phyloP scores from a whole-genome alignment of 2,113 vertebrate genomes.

The Thalassoma bifasciatum region DNA sequence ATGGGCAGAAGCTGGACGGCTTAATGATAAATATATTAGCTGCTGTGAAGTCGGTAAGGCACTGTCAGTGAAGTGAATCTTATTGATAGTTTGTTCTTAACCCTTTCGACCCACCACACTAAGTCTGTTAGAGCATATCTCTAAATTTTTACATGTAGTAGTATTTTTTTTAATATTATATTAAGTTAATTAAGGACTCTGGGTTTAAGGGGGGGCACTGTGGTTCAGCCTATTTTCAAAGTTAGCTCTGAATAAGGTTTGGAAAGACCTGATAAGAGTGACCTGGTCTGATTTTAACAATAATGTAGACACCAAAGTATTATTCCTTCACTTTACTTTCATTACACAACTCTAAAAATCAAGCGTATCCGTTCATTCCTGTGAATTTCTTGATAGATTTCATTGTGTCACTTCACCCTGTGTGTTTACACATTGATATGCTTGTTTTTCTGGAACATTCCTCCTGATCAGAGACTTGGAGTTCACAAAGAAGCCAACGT shows the following conservation, averaged over 20 bases:
- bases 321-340: neutral
- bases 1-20: slow-evolving; percentile 90
- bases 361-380: neutral
- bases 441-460: slow-evolving; percentile 15
- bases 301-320: neutral
- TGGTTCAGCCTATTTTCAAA: slow-evolving; percentile 5
- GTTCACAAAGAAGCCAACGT: slow-evolving; percentile 38
- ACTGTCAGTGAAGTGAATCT: too few relatives aligned
- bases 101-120: too few relatives aligned
- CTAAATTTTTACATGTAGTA: too few relatives aligned
- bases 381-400: slow-evolving; percentile 52
- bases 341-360: neutral
- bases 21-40: slow-evolving; percentile 91
- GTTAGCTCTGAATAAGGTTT: slow-evolving; percentile 8
- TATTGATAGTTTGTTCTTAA: too few relatives aligned
- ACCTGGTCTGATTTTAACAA: neutral
- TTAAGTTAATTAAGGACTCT: too few relatives aligned
- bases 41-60: slow-evolving; percentile 87
- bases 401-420: slow-evolving; percentile 11
- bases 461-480: slow-evolving; percentile 6
- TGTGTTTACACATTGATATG: slow-evolving; percentile 19
- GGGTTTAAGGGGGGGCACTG: too few relatives aligned
- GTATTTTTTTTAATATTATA: too few relatives aligned
- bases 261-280: slow-evolving; percentile 55
- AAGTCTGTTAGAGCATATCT: too few relatives aligned